Evolutionary conservation across 2,888 invertebrate species (phyloP).

Genomic region (Meiosimyza decipiens): DNA sequence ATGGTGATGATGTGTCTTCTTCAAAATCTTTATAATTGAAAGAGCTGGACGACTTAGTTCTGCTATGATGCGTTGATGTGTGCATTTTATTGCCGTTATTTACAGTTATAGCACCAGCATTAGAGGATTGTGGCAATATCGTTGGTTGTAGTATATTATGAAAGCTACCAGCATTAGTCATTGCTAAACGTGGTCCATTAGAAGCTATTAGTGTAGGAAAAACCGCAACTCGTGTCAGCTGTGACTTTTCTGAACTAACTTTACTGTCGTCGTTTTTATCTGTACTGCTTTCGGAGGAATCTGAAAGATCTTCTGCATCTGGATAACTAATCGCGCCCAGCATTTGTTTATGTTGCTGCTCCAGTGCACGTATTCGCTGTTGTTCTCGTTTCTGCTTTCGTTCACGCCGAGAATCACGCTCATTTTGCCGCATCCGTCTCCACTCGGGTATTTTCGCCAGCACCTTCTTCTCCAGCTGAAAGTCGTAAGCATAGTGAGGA

Average conservation of each 20-base stretch:
- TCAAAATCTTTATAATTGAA: slow-evolving; percentile 84
- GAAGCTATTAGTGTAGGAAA: slow-evolving; percentile 34
- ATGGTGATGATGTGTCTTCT: slow-evolving; percentile 90
- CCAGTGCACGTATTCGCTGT: slow-evolving; percentile 70
- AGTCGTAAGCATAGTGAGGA: slow-evolving; percentile 72
- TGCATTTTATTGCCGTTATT: not conserved
- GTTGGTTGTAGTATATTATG: slow-evolving; percentile 66
- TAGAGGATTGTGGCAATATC: slow-evolving; percentile 48
- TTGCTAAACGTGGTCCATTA: slow-evolving; percentile 6
- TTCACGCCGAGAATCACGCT: slow-evolving; percentile 72
- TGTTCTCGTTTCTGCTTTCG: slow-evolving; percentile 72
- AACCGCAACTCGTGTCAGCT: slow-evolving; percentile 34
- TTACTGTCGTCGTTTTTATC: slow-evolving; percentile 45
- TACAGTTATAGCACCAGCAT: too few species aligned
- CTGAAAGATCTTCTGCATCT: slow-evolving; percentile 72
- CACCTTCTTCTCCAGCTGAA: slow-evolving; percentile 79
- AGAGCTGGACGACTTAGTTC: slow-evolving; percentile 42
- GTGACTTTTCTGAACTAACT: slow-evolving; percentile 31
- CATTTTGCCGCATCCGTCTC: slow-evolving; percentile 73
- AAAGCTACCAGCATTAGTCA: slow-evolving; percentile 51
- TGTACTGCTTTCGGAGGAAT: slow-evolving; percentile 68
- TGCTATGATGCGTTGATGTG: slow-evolving; percentile 7
- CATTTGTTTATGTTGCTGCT: slow-evolving; percentile 70
- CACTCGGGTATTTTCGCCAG: slow-evolving; percentile 79
- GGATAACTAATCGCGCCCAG: slow-evolving; percentile 73